These are phyloP conservation scores for Panulirus ornatus DNA, from an alignment of 1,140 invertebrate genomes.

Conservation along the genomic window DNA sequence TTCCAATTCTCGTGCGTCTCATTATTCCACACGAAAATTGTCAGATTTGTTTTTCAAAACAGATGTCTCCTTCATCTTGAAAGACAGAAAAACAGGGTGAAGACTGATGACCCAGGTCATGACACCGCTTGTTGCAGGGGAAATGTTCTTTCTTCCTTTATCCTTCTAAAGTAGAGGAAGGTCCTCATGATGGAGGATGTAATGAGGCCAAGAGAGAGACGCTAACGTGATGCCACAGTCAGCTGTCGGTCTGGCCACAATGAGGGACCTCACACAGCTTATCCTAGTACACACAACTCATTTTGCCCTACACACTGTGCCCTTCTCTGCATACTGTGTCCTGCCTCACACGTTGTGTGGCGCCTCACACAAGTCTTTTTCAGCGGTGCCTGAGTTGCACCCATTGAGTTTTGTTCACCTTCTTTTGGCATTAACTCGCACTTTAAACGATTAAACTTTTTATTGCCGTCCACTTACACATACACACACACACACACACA, in stretches of 20 bases:
- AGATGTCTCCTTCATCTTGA: too few relatives aligned
- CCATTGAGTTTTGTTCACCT: background rate
- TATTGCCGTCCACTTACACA: background rate
- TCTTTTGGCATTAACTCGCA: background rate
- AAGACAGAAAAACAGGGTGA: too few relatives aligned
- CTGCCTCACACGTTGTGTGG: background rate
- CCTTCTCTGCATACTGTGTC: background rate
- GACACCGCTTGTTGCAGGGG: too few relatives aligned
- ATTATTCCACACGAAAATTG: too few relatives aligned
- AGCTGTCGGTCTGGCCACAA: background rate
- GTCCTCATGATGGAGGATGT: background rate
- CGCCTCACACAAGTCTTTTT: background rate
- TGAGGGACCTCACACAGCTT: background rate
- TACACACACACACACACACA: background rate
- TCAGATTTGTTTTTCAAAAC: too few relatives aligned
- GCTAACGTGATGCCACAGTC: background rate
- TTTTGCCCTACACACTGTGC: background rate
- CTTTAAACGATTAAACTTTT: constrained; percentile 1
- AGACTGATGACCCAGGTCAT: too few relatives aligned
- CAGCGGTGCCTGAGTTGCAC: background rate
- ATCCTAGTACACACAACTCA: background rate
- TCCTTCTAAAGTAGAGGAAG: background rate
- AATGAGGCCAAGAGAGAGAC: background rate
- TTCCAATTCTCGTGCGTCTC: too few relatives aligned
- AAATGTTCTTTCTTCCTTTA: background rate